Evolutionary conservation across 1,140 invertebrate species (phyloP).

Genomic region (Drosophila parabipectinata): DNA sequence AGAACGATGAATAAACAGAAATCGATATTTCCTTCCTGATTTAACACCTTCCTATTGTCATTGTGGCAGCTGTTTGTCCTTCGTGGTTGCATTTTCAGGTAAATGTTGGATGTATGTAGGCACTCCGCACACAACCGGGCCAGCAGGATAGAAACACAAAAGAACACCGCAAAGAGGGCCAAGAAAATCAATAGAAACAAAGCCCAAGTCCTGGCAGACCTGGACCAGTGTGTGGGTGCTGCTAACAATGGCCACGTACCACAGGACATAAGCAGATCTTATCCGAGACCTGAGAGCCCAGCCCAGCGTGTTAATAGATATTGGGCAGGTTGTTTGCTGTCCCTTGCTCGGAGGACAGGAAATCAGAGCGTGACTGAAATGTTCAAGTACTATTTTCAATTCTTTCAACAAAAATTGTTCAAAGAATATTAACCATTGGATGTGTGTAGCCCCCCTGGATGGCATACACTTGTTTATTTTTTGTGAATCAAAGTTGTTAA

Average conservation of each 20-base stretch:
- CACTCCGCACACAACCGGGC: constrained; percentile 20
- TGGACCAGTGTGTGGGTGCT: constrained; percentile 30
- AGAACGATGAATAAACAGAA: constrained; percentile 10
- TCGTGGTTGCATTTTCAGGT: constrained; percentile 33
- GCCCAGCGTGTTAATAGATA: constrained; percentile 71
- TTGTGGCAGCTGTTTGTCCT: constrained; percentile 25
- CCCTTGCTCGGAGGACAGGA: constrained; percentile 58
- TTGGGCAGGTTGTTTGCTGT: constrained; percentile 48
- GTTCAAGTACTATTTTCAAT: constrained; percentile 40
- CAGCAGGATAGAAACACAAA: constrained; percentile 5
- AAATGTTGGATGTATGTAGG: constrained; percentile 6
- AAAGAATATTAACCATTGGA: constrained; percentile 29
- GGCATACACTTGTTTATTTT: constrained; percentile 9
- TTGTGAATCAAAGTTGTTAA: constrained; percentile 63
- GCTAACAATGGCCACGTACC: constrained; percentile 66
- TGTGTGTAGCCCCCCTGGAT: background rate
- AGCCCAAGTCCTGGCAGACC: constrained; percentile 34
- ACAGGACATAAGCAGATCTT: constrained; percentile 47
- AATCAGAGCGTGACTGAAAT: constrained; percentile 71
- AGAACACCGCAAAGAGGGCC: constrained; percentile 18
- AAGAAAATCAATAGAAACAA: constrained; percentile 74
- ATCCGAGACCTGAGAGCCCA: constrained; percentile 37
- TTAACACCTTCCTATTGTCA: constrained; percentile 29
- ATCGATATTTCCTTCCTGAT: constrained; percentile 53
- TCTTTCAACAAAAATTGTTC: constrained; percentile 13